Evolutionary conservation across 2,797 vertebrate species (phyloP), one percentile per base, ranked within the genome.

Genomic region (Valencia hispanica): DNA sequence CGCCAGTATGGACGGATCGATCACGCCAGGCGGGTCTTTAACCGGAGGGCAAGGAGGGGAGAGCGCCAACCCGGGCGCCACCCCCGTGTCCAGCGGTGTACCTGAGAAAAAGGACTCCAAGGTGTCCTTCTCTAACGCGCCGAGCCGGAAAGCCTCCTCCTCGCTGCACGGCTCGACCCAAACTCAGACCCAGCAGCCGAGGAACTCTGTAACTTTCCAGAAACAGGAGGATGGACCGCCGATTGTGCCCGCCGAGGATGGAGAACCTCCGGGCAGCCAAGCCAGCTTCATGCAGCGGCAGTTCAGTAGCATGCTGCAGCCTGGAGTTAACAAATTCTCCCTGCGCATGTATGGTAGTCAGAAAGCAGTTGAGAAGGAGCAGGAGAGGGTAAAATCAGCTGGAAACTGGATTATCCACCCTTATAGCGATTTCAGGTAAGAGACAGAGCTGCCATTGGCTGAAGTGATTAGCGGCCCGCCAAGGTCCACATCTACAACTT

Each of bases 371-470:
- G 98, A 99, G 84, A 90, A 95, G 70, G 98, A 99, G 87, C 97
- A 98, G 90, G 97, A 99, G 91, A 95, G 98, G 74, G 98, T 99
- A 32, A 99, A 99, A 93, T 98, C 97, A 65, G 98, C 98, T 74
- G 98, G 98, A 72, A 97, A 97, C 85, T 99, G 98, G 98, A 99
- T 99, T 95, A 99, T 99, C 84, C 98, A 99, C 77, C 98, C 98
- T n/a, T 99, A 99, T 96, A 99, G 98, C 92, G 98, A 99, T 94
- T 99, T 99, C 97, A 98, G 97, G 97, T 99, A 92, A 94, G 94
- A 87, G 83, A 78, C 75, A 77, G 61, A 72, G 76, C 75, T 81
- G 80, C 71, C 65, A 76, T 73, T 75, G 74, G 85, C 43, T 68
- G 88, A 82, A 86, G 86, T 85, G 79, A 87, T 57, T 80, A 83